Conservation (phyloP, 1,140 invertebrate genomes). For the Calliopsis andreniformis region DNA sequence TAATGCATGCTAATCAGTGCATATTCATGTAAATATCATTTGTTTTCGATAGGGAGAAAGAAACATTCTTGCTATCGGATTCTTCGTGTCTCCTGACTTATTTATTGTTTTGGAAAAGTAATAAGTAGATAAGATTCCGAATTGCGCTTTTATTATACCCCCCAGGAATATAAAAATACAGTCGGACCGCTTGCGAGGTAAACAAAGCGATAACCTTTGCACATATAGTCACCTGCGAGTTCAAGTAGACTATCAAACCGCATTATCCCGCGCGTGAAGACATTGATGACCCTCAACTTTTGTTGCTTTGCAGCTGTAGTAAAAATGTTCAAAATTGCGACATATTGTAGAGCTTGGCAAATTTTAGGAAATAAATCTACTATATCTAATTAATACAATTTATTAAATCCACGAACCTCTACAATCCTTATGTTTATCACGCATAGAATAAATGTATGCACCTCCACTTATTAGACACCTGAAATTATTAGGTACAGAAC, state of each 20-base stretch:
- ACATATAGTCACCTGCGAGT: conserved; percentile 55
- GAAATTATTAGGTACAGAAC: too few relatives aligned
- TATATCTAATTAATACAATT: background rate
- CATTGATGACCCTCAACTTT: conserved; percentile 37
- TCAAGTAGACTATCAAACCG: conserved; percentile 31
- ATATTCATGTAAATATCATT: background rate
- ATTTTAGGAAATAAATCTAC: background rate
- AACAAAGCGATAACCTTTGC: conserved; percentile 52
- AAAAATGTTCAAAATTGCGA: conserved; percentile 16
- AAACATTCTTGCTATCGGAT: background rate
- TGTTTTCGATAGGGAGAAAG: background rate
- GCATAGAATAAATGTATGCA: background rate
- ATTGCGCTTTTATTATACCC: conserved; percentile 6
- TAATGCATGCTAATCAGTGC: too few relatives aligned
- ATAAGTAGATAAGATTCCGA: background rate
- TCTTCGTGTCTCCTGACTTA: background rate
- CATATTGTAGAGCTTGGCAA: background rate
- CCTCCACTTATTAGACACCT: background rate
- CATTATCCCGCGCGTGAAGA: conserved; percentile 19
- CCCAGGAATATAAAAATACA: conserved; percentile 45
- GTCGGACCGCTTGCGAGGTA: conserved; percentile 22
- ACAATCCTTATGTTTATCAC: too few relatives aligned
- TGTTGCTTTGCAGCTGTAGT: background rate
- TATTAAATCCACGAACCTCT: background rate
- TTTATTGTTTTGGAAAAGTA: background rate